Base-by-base conservation (phyloP, 2,888 invertebrate species). In the Drosophila conformis region DNA sequence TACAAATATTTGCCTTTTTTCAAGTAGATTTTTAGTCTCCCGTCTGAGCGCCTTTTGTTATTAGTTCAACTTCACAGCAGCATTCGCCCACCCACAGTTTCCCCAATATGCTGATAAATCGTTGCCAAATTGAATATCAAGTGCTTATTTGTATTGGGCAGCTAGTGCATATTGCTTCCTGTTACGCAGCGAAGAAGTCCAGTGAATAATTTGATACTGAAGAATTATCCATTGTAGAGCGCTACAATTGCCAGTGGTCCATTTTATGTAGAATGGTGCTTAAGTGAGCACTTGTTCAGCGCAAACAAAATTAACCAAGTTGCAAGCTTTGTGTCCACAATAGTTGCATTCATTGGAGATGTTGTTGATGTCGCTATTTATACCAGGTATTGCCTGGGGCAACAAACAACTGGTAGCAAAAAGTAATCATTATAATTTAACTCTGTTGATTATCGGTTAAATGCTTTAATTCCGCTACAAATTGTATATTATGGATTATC, bases 1-100 rank as follows among this genome's bases (percentile, higher is more conserved):
- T 69, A 77, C 83, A 89, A 87, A 87, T 87, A 87, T 87, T 87
- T 87, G 82, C 88, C 75, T 78, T 85, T 86, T 89, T 87, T 87
- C 63, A 87, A 87, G 87, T 89, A 87, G 87, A 81, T 89, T 89
- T 89, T 84, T 72, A 80, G 80, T 83, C 74, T 71, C 42, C 54
- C 68, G 63, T 69, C 74, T 67, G 75, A 82, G 81, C 81, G 87
- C 67, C 85, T 76, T 89, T 89, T 87, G 89, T 87, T 89, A 78
- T 73, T 65, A 78, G 68, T 73, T 82, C 69, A 73, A 76, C 67
- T 68, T 68, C 35, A 42, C 63, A 29, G 57, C 42, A 15, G 3
- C 25, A 25, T 2, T 15, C 33, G 1, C 27, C 42, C 18, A 8
- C 33, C 36, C 25, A 5, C 66, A 46, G 8, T 15, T 25, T 46